Percentiles rank a stretch among this genome's conserved stretches.
These are phyloP conservation scores for Zele albiditarsus DNA, from an alignment of 2,888 invertebrate genomes.

Conservation along the genomic window DNA sequence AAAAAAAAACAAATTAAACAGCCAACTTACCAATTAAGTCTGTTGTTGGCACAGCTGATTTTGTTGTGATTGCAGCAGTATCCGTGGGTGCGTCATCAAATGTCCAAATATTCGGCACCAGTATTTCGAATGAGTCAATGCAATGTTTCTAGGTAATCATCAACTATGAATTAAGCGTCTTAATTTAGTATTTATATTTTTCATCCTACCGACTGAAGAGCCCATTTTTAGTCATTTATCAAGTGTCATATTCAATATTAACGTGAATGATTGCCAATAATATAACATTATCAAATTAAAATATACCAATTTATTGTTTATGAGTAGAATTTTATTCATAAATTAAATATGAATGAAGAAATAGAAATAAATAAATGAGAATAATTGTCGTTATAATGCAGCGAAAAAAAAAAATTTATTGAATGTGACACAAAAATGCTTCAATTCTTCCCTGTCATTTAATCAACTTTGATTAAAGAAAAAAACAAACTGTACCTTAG, in stretches of 20 bases:
- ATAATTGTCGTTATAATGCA: too few relatives aligned
- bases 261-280: neutral
- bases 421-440: constrained; percentile 51
- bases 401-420: constrained; percentile 45
- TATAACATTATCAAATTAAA: neutral
- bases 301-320: neutral
- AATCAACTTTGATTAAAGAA: constrained; percentile 43
- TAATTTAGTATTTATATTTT: constrained; percentile 51
- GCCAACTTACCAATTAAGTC: constrained; percentile 47
- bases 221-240: constrained; percentile 50
- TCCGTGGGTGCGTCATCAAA: constrained; percentile 70
- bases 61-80: constrained; percentile 73
- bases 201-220: constrained; percentile 42
- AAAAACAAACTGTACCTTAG: constrained; percentile 12
- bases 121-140: constrained; percentile 72
- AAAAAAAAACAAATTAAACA: neutral
- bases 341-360: neutral
- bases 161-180: constrained; percentile 70
- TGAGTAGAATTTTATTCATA: neutral
- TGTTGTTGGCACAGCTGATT: constrained; percentile 73
- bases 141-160: constrained; percentile 72
- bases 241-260: constrained; percentile 59
- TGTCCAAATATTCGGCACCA: constrained; percentile 71
- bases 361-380: too few relatives aligned
- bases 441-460: constrained; percentile 46